phyloP scores from a whole-genome alignment of 2,797 vertebrate genomes.

The Etheostoma nigrum region DNA sequence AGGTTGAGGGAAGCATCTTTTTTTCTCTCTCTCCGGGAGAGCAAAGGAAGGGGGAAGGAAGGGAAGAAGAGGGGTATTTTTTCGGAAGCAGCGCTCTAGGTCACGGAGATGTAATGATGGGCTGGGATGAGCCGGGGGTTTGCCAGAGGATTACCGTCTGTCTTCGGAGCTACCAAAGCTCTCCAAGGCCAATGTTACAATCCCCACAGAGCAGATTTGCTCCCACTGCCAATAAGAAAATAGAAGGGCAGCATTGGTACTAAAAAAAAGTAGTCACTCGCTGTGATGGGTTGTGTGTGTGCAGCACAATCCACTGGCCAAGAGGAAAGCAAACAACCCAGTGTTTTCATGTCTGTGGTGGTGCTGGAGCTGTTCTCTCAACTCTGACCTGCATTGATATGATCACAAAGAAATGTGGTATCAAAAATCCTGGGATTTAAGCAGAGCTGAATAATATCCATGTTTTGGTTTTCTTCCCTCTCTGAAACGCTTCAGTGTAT shows the following conservation, averaged over 20 bases:
- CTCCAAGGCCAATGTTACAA: constrained; percentile 66
- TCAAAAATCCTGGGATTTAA: constrained; percentile 11
- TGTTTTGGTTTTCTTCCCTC: not conserved
- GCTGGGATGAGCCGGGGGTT: constrained; percentile 75
- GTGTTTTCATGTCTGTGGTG: constrained; percentile 14
- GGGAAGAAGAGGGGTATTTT: not conserved
- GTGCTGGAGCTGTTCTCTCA: constrained; percentile 12
- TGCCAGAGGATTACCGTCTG: constrained; percentile 78
- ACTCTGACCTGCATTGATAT: constrained; percentile 15
- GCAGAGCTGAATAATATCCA: not conserved
- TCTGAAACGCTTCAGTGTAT: not conserved
- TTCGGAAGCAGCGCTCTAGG: constrained; percentile 55
- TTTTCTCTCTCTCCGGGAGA: constrained; percentile 52
- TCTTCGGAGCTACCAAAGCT: constrained; percentile 56
- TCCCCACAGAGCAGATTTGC: constrained; percentile 70
- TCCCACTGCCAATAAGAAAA: constrained; percentile 59
- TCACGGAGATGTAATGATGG: constrained; percentile 77
- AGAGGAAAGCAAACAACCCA: constrained; percentile 40
- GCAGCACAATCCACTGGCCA: constrained; percentile 20
- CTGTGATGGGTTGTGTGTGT: constrained; percentile 23
- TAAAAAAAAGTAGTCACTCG: constrained; percentile 28
- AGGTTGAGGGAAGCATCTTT: constrained; percentile 53
- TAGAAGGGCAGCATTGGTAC: constrained; percentile 49
- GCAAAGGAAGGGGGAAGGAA: not conserved
- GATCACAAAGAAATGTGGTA: not conserved